Evolutionary conservation across 1,140 invertebrate genomes (phyloP).

Genomic region (Pseudomyrmex pallidus): DNA sequence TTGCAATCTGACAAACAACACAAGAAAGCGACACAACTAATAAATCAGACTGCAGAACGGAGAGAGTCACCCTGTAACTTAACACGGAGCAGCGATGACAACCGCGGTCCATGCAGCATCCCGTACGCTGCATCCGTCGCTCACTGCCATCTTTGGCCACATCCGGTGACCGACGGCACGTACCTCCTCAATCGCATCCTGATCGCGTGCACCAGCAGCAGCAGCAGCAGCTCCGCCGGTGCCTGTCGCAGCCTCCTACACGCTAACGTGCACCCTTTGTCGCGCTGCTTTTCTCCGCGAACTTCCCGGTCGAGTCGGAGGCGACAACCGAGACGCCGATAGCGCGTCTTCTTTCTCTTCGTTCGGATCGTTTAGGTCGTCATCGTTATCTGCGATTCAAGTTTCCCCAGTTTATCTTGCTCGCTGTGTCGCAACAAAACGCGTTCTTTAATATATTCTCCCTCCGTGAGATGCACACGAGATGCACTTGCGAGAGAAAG

Average conservation of each 20-base stretch:
- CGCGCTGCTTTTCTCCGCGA: constrained; percentile 61
- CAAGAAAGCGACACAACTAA: background rate
- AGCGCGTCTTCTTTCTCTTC: background rate
- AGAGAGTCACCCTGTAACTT: background rate
- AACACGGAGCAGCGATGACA: background rate
- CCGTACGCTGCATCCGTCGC: constrained; percentile 22
- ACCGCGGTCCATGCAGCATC: constrained; percentile 71
- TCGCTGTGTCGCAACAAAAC: background rate
- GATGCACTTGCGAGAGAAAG: constrained; percentile 28
- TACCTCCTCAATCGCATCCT: constrained; percentile 79
- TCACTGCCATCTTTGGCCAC: constrained; percentile 73
- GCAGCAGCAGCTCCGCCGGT: constrained; percentile 51
- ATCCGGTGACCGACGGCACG: constrained; percentile 53
- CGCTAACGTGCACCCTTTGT: constrained; percentile 52
- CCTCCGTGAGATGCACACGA: constrained; percentile 26
- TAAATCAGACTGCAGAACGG: background rate
- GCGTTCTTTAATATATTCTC: constrained; percentile 27
- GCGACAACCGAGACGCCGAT: background rate
- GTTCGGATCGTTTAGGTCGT: background rate
- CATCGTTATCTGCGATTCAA: background rate
- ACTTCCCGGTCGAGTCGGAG: constrained; percentile 17
- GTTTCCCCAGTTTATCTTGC: background rate
- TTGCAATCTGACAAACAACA: background rate
- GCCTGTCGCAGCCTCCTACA: constrained; percentile 42
- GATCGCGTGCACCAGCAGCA: constrained; percentile 58